Base-by-base conservation (phyloP, 2,113 vertebrate species). In the Cyprinodon tularosa region DNA sequence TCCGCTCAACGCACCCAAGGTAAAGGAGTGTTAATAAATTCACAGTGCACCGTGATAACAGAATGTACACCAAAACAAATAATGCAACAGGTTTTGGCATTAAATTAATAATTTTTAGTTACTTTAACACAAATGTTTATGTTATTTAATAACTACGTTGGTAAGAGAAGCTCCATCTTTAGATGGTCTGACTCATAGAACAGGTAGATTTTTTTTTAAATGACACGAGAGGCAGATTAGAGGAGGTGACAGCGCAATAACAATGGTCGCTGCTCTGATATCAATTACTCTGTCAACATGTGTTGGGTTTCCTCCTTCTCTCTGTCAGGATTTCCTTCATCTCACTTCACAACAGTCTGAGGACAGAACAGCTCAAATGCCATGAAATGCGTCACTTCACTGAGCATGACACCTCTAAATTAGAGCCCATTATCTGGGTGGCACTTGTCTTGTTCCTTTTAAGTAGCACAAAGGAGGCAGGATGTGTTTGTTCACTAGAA, bases 391-490 rank as follows among this genome's bases (percentile, higher is more conserved):
- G 90, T 94, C 92, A 88, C 88, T 93, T 91, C 86, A 71, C 89
- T 80, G 95, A 93, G 92, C 93, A 82, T 92, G 94, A 96, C 94
- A 94, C 88, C 91, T 89, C 93, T 90, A 95, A 95, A 96, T 92
- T 94, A 93, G 88, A 94, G 89, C 88, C 94, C 93, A 95, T 96
- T 95, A 96, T 92, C 90, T 81, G 91, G 91, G 88, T 94, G 94
- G 95, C 95, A 96, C 90, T 89, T 91, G 86, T 85, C 91, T 87
- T 85, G 92, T 79, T 88, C 90, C 84, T 93, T 93, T 89, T 85
- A 86, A 85, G 94, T 86, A 85, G 89, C 71, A 38, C 45, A 80
- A 77, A 91, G 86, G 75, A 64, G 86, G 84, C 87, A 90, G 91
- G 90, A 90, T 78, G 68, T 77, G 70, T 67, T 74, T 84, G 10